Evolutionary conservation across 1,140 invertebrate species (phyloP).

Genomic region (Nautilus pompilius): DNA sequence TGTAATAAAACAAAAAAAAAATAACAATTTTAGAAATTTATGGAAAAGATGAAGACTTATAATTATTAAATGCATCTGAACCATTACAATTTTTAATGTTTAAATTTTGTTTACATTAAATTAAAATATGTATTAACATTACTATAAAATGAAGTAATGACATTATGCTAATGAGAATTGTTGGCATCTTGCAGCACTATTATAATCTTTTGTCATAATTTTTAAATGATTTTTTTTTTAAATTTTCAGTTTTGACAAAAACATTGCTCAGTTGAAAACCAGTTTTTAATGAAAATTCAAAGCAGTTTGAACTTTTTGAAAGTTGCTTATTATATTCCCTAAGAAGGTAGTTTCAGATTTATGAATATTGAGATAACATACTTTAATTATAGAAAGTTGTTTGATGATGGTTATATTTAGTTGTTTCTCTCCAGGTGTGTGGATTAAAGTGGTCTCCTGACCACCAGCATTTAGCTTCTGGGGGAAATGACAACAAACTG

Average conservation of each 20-base stretch:
- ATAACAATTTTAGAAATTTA: too few species aligned
- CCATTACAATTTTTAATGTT: neutral
- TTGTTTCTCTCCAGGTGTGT: constrained; percentile 67
- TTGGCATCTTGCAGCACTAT: too few species aligned
- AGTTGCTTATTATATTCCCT: neutral
- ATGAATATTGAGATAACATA: too few species aligned
- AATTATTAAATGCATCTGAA: neutral
- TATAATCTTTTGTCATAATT: too few species aligned
- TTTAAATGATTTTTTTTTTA: too few species aligned
- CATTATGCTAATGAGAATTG: neutral
- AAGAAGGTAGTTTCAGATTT: too few species aligned
- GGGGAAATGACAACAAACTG: constrained; percentile 97
- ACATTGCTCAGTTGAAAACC: neutral
- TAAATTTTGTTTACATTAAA: too few species aligned
- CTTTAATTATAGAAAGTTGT: too few species aligned
- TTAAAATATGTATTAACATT: too few species aligned
- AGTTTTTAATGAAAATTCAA: neutral
- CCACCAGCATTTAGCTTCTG: constrained; percentile 95
- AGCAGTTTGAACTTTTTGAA: neutral
- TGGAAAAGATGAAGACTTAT: too few species aligned
- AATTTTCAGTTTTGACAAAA: too few species aligned
- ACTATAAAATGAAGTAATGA: neutral
- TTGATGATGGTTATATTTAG: neutral
- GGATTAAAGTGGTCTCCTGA: constrained; percentile 99
- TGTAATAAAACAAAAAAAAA: too few species aligned